Evolutionary conservation across 2,888 invertebrate species (phyloP).

Genomic region (Scaptomyza polygonia): DNA sequence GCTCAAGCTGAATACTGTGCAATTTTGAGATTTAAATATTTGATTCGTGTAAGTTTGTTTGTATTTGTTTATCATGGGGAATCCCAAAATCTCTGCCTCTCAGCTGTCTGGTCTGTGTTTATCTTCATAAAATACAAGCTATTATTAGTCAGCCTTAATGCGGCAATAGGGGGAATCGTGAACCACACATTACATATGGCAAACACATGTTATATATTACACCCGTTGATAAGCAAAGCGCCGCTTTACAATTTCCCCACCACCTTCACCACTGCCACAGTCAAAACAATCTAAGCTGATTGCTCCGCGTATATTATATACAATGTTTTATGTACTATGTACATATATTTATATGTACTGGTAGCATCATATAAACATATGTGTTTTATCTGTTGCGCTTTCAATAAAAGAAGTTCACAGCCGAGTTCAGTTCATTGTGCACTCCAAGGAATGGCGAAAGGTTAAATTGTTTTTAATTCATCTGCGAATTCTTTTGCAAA

Average conservation of each 20-base stretch:
- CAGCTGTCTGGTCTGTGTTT: slow-evolving; percentile 45
- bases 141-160: slow-evolving; percentile 35
- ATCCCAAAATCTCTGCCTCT: slow-evolving; percentile 30
- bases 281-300: slow-evolving; percentile 71
- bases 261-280: slow-evolving; percentile 37
- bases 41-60: neutral
- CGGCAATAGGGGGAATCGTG: slow-evolving; percentile 11
- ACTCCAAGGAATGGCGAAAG: slow-evolving; percentile 60
- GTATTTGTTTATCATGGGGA: slow-evolving; percentile 39
- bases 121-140: slow-evolving; percentile 41
- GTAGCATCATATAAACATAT: slow-evolving; percentile 16
- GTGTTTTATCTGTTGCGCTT: slow-evolving; percentile 50
- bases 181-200: slow-evolving; percentile 35
- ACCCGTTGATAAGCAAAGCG: slow-evolving; percentile 61
- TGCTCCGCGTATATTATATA: slow-evolving; percentile 34
- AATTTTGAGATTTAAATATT: neutral
- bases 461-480: slow-evolving; percentile 80
- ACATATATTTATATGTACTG: slow-evolving; percentile 18
- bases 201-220: slow-evolving; percentile 33
- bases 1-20: neutral
- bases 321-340: slow-evolving; percentile 7
- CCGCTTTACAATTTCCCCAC: slow-evolving; percentile 31
- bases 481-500: slow-evolving; percentile 68
- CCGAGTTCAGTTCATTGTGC: slow-evolving; percentile 74
- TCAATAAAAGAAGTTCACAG: slow-evolving; percentile 75